Evolutionary conservation across 2,797 vertebrate species (phyloP).

Genomic region (Sarcoramphus papa): DNA sequence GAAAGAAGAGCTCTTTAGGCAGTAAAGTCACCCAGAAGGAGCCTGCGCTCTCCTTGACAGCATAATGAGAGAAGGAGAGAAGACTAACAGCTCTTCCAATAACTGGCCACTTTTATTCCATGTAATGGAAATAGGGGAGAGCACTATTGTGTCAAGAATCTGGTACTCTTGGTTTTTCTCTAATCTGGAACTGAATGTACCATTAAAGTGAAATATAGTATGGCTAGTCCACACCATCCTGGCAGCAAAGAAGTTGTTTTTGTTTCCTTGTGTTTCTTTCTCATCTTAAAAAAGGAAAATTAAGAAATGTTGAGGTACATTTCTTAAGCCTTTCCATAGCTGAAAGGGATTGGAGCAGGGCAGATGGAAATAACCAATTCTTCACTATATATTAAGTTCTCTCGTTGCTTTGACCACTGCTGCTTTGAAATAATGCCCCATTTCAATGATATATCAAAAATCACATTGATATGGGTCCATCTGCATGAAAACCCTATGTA

Average conservation of each 20-base stretch:
- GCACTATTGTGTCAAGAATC: neutral
- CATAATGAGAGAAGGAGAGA: neutral
- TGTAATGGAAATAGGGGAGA: neutral
- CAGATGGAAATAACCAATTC: neutral
- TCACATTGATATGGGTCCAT: neutral
- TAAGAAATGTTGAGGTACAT: neutral
- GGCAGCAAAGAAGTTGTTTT: neutral
- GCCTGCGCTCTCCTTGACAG: neutral
- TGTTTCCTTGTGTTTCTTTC: neutral
- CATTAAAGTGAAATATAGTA: neutral
- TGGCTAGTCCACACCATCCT: neutral
- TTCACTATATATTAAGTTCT: neutral
- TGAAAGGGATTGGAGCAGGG: neutral
- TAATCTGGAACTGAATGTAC: neutral
- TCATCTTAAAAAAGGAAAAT: neutral
- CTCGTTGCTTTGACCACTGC: neutral
- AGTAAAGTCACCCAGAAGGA: neutral
- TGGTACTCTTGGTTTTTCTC: neutral
- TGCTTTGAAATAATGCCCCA: neutral
- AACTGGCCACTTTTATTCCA: neutral
- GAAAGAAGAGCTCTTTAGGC: neutral
- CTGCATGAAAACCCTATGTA: neutral
- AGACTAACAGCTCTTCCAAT: neutral
- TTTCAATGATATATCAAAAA: neutral
- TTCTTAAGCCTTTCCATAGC: neutral